phyloP scores from a whole-genome alignment of 2,113 vertebrate species.

The Microcebus griseorufus region DNA sequence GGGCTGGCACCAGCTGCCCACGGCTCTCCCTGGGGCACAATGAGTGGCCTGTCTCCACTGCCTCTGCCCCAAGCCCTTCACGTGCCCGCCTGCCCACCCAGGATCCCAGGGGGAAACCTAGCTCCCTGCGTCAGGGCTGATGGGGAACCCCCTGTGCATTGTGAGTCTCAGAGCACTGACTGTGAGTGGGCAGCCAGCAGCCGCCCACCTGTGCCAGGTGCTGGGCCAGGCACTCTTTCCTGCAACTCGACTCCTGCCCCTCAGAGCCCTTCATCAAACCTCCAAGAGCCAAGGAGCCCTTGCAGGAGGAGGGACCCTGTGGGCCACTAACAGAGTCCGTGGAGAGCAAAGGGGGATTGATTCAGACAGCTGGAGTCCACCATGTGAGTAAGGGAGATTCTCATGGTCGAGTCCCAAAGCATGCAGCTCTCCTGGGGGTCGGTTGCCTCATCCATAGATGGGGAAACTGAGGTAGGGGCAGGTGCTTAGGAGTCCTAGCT shows the following conservation, averaged over 20 bases:
- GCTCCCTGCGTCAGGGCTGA: not conserved
- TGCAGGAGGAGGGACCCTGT: not conserved
- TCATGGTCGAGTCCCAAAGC: not conserved
- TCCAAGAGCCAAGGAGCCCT: not conserved
- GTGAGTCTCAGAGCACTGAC: not conserved
- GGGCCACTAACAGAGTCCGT: not conserved
- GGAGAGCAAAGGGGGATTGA: not conserved
- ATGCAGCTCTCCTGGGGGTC: not conserved
- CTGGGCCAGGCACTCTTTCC: not conserved
- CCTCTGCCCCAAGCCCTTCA: not conserved
- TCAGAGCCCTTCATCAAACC: not conserved
- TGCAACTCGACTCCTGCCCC: not conserved
- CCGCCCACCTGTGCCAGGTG: not conserved
- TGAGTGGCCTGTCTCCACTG: constrained; percentile 54
- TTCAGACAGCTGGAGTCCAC: not conserved
- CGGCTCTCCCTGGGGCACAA: constrained; percentile 59
- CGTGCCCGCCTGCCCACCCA: constrained; percentile 41
- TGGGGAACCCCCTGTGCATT: too few species aligned
- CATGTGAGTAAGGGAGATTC: not conserved
- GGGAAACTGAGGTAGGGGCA: constrained; percentile 27
- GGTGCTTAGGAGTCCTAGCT: not conserved
- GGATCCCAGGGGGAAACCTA: not conserved
- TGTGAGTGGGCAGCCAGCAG: not conserved
- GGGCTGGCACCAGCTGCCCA: constrained; percentile 59
- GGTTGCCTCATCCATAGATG: not conserved